These are phyloP conservation scores for Cyprinodon tularosa DNA, from an alignment of 2,113 vertebrate species.

Conservation along the genomic window DNA sequence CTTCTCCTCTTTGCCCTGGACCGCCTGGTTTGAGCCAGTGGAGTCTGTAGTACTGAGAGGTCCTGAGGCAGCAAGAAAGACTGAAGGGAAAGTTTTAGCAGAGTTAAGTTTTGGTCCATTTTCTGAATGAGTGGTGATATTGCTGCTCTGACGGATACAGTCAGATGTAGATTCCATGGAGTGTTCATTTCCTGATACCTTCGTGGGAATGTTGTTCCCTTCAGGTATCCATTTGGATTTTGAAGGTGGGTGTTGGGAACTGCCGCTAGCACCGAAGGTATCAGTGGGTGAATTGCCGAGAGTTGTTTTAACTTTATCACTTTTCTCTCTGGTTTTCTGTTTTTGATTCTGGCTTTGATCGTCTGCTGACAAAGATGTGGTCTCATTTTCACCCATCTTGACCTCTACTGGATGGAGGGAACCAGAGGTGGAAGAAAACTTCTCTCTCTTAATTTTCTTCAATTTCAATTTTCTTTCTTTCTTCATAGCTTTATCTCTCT, in stretches of 20 bases:
- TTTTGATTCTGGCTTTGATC: conserved; percentile 32
- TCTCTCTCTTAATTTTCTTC: conserved; percentile 22
- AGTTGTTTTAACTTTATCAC: conserved; percentile 26
- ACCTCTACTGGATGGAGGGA: conserved; percentile 4
- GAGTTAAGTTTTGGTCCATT: conserved; percentile 19
- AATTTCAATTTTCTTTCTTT: conserved; percentile 48
- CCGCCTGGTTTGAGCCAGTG: conserved; percentile 58
- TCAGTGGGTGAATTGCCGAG: conserved; percentile 7
- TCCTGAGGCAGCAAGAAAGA: conserved; percentile 74
- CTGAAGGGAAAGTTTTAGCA: conserved; percentile 63
- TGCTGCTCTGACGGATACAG: conserved; percentile 34
- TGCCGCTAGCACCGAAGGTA: conserved; percentile 23
- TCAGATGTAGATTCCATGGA: neutral
- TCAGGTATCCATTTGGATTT: conserved; percentile 36
- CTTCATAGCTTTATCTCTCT: conserved; percentile 53
- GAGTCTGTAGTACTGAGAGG: conserved; percentile 48
- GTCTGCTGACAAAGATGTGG: neutral
- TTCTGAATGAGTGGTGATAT: conserved; percentile 36
- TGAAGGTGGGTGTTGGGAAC: conserved; percentile 27
- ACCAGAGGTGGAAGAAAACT: conserved; percentile 17
- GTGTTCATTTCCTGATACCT: conserved; percentile 9
- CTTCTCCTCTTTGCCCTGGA: conserved; percentile 63
- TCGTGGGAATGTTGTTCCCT: conserved; percentile 22
- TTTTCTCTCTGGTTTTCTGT: conserved; percentile 59
- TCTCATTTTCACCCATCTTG: conserved; percentile 31